phyloP scores from a whole-genome alignment of 2,113 vertebrate species.

The Tretioscincus oriximinensis region DNA sequence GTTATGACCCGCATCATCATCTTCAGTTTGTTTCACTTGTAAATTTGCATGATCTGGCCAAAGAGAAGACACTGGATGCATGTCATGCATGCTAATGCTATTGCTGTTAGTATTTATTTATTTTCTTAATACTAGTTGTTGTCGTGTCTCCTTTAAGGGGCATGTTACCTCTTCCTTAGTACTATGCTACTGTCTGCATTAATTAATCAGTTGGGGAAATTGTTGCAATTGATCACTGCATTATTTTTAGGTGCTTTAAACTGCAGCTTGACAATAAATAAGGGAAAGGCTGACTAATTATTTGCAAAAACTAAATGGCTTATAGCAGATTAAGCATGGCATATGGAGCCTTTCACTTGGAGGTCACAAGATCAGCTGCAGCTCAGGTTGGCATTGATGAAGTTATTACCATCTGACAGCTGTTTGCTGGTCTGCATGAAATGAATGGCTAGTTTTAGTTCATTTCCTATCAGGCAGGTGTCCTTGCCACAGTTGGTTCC shows the following conservation, averaged over 20 bases:
- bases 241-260: conserved; percentile 47
- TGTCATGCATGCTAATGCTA: not conserved
- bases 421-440: conserved; percentile 14
- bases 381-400: not conserved
- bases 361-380: conserved; percentile 31
- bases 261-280: conserved; percentile 25
- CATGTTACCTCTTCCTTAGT: not conserved
- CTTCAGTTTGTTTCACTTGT: not conserved
- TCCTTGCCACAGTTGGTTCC: not conserved
- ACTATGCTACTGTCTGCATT: not conserved
- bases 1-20: too few species aligned
- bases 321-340: not conserved
- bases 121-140: not conserved
- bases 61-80: not conserved
- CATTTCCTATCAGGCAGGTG: not conserved
- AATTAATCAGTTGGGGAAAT: conserved; percentile 47
- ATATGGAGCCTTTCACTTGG: conserved; percentile 22
- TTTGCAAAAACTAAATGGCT: conserved; percentile 20
- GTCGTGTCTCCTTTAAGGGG: not conserved
- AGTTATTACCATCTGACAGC: conserved; percentile 18
- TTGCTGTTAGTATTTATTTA: not conserved
- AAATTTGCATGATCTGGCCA: not conserved
- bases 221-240: conserved; percentile 39
- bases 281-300: not conserved
- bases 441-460: conserved; percentile 7